Conservation (phyloP, 2,797 vertebrate species). For the Leptatherina wallacei region DNA sequence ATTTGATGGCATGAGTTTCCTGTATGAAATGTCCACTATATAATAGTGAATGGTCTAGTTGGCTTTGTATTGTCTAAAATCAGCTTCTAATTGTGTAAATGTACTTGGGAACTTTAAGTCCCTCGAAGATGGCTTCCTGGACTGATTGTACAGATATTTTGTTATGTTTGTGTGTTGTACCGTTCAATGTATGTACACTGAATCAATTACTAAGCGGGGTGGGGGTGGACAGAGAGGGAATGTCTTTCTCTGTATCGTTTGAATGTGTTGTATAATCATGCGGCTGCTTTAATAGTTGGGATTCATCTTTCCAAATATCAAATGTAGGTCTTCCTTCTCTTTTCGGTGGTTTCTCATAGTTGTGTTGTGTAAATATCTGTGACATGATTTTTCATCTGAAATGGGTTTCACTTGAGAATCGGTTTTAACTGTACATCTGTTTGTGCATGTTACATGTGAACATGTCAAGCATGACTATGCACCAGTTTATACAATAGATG, state of each 20-base stretch:
- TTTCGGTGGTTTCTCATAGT: conserved; percentile 66
- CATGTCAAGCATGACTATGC: conserved; percentile 85
- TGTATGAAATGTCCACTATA: conserved; percentile 68
- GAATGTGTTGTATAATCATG: conserved; percentile 70
- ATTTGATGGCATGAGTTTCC: conserved; percentile 68
- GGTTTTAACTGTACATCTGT: conserved; percentile 66
- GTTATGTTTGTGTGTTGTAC: conserved; percentile 74
- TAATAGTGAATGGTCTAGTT: conserved; percentile 65
- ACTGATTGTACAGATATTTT: conserved; percentile 71
- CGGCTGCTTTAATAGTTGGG: conserved; percentile 60
- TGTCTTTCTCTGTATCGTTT: conserved; percentile 72
- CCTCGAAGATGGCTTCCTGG: conserved; percentile 59
- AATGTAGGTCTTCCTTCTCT: conserved; percentile 75
- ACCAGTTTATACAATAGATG: conserved; percentile 73
- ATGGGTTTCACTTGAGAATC: conserved; percentile 61
- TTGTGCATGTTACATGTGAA: conserved; percentile 85
- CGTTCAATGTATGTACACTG: conserved; percentile 60
- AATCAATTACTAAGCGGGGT: conserved; percentile 46
- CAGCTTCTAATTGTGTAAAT: conserved; percentile 69
- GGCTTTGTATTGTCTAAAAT: conserved; percentile 71
- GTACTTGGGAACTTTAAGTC: conserved; percentile 60
- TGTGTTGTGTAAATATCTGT: conserved; percentile 66
- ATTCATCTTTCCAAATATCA: conserved; percentile 69
- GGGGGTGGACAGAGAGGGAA: conserved; percentile 52
- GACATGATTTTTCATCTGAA: conserved; percentile 54